Percentiles rank a stretch among this genome's conserved stretches.
phyloP scores from a whole-genome alignment of 2,888 invertebrate genomes.

The Polydrusus tereticollis region DNA sequence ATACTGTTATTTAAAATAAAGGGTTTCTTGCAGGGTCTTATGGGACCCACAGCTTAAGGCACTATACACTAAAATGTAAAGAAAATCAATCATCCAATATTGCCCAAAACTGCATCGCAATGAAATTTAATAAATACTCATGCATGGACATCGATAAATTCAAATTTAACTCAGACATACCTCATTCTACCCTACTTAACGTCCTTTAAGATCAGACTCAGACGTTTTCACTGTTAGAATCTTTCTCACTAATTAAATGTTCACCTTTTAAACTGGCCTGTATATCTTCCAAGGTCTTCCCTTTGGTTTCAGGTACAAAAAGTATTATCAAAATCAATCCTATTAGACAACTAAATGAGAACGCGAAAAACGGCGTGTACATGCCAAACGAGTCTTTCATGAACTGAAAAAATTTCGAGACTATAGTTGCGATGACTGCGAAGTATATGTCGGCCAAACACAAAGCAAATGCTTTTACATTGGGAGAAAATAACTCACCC shows the following conservation, averaged over 20 bases:
- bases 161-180: no score
- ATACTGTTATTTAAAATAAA: no score
- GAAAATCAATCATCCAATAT: no score
- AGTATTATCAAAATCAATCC: conserved; percentile 42
- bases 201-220: no score
- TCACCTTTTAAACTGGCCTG: conserved; percentile 51
- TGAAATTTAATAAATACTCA: no score
- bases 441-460: conserved; percentile 71
- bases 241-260: neutral
- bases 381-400: conserved; percentile 65
- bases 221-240: neutral
- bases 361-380: conserved; percentile 47
- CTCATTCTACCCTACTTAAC: no score
- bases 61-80: no score
- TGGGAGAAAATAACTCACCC: conserved; percentile 71
- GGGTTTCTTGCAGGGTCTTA: no score
- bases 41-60: no score
- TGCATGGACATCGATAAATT: neutral
- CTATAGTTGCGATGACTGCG: conserved; percentile 67
- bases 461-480: conserved; percentile 72
- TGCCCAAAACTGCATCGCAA: no score
- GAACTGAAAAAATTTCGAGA: conserved; percentile 68
- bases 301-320: conserved; percentile 51
- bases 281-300: conserved; percentile 50
- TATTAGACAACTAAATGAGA: conserved; percentile 33